Evolutionary conservation across 2,888 invertebrate genomes (phyloP), one percentile per base, ranked within the genome.

Genomic region (Oligia fasciuncula): DNA sequence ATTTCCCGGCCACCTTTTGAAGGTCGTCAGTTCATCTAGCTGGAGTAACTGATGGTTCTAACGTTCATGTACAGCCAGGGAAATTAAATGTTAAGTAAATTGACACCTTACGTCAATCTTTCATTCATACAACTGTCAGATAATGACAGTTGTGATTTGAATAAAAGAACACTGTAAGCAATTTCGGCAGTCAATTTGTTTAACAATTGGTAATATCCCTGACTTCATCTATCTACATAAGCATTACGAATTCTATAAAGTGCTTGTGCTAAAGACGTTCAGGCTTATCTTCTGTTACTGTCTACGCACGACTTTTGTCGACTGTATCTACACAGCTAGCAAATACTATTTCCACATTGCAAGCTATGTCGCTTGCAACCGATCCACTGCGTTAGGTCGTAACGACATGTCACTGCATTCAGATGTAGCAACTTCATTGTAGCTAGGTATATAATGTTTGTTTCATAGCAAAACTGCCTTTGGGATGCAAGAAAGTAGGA

Each of bases 261-360:
- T 23, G 54, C 14, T 57, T 57, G 57, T 23, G 57, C 57, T 57
- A 57, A 57, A 57, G 5, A 60, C 1, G 13, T 4, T n/a, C 13
- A 60, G n/a, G 60, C 60, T n/a, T 13, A n/a, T 60, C n/a, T 60
- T 29, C 29, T 29, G 29, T 29, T 29, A 29, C 29, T 29, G n/a
- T n/a, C n/a, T 67, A 13, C 13, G 13, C 3, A 78, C 2, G 13
- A 40, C 1, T 29, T 80, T 51, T 14, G n/a, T 1, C 5, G 13
- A 46, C 54, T 54, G n/a, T 81, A 73, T 6, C 9, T 19, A 40
- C 40, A 14, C 17, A 57, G 17, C 46, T 46, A 66, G n/a, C 54
- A 66, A 60, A 81, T 75, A 51, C 49, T 74, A 51, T 74, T 80
- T 51, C 23, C 5, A 80, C 49, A 60, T 54, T 43, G 49, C 43